phyloP scores from a whole-genome alignment of 2,797 vertebrate species.

The Danionella dracula region DNA sequence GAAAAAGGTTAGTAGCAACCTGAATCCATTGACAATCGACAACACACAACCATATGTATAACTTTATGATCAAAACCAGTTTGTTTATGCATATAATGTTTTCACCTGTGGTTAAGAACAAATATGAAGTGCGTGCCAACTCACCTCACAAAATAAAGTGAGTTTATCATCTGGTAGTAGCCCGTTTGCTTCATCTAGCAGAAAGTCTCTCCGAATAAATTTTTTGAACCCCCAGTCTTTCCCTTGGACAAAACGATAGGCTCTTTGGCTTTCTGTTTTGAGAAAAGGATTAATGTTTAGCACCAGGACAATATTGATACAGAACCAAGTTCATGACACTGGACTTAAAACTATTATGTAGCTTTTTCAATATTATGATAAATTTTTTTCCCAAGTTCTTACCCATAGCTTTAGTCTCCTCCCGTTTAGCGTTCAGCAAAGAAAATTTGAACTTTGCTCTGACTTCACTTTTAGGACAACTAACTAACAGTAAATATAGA shows the following conservation, averaged over 20 bases:
- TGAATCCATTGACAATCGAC: no score
- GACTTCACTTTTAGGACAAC: slow-evolving; percentile 99
- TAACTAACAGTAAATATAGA: slow-evolving; percentile 96
- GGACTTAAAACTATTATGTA: not conserved
- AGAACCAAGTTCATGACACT: not conserved
- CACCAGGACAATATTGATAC: not conserved
- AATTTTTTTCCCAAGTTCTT: no score
- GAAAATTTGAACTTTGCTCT: slow-evolving; percentile 99
- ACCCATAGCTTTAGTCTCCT: slow-evolving; percentile 99
- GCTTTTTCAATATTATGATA: not conserved
- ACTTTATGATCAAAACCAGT: no score
- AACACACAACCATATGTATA: no score
- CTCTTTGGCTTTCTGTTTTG: slow-evolving; percentile 96
- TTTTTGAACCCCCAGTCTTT: slow-evolving; percentile 99
- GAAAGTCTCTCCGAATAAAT: slow-evolving; percentile 97
- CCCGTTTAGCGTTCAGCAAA: slow-evolving; percentile 93
- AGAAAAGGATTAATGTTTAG: slow-evolving; percentile 7
- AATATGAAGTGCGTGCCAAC: no score
- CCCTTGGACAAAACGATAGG: slow-evolving; percentile 98
- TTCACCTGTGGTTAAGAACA: no score
- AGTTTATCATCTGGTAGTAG: slow-evolving; percentile 97
- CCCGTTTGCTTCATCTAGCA: slow-evolving; percentile 96
- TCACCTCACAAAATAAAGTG: slow-evolving; percentile 95
- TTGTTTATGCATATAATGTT: no score
- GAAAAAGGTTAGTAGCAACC: no score